These are phyloP conservation scores for Papilio dardanus DNA, from an alignment of 1,140 invertebrate genomes.

Conservation along the genomic window DNA sequence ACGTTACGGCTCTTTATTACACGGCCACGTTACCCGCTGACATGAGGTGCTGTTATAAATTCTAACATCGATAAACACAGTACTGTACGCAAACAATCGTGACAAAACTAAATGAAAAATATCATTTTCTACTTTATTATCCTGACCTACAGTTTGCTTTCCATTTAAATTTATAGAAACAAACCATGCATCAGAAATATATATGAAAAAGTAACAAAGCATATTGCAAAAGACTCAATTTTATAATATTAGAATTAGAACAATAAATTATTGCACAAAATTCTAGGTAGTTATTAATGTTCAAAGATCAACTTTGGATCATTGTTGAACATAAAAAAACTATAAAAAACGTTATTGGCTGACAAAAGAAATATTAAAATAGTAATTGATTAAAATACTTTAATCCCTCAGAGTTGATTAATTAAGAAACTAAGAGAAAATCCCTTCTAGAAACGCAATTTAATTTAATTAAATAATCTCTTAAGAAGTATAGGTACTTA, in stretches of 20 bases:
- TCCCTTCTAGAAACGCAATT: neutral
- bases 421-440: neutral
- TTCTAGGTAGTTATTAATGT: too few relatives aligned
- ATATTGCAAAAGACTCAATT: too few relatives aligned
- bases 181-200: too few relatives aligned
- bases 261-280: too few relatives aligned
- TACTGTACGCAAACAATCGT: neutral
- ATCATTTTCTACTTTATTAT: neutral
- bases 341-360: neutral
- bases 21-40: neutral
- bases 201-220: too few relatives aligned
- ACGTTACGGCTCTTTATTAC: neutral
- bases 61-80: neutral
- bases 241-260: too few relatives aligned
- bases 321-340: too few relatives aligned
- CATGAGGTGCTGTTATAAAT: conserved; percentile 1
- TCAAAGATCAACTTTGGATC: too few relatives aligned
- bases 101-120: neutral
- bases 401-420: neutral
- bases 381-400: neutral
- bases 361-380: neutral
- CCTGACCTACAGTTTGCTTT: too few relatives aligned
- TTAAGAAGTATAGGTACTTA: neutral
- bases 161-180: too few relatives aligned
- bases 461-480: neutral